Evolutionary conservation across 2,113 vertebrate genomes (phyloP).

Genomic region (Sakesphorus luctuosus): DNA sequence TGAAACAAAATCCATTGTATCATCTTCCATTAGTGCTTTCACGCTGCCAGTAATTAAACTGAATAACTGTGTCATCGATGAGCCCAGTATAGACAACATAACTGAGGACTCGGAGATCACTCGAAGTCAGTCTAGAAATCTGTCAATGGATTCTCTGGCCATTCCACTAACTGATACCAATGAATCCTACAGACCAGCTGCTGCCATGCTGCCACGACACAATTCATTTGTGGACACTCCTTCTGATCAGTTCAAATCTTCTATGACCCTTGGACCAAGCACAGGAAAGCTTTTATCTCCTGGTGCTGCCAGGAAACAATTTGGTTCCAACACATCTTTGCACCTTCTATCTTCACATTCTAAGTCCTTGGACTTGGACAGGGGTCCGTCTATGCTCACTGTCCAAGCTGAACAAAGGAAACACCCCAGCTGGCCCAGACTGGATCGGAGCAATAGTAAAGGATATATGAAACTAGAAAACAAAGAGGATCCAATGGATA

Average conservation of each 20-base stretch:
- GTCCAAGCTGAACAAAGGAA: constrained; percentile 93
- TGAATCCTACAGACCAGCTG: constrained; percentile 80
- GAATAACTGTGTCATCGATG: constrained; percentile 99
- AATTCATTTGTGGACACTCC: constrained; percentile 82
- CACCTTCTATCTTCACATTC: constrained; percentile 93
- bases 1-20: constrained; percentile 94
- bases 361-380: constrained; percentile 95
- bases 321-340: constrained; percentile 93
- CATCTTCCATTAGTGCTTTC: constrained; percentile 95
- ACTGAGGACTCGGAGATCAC: constrained; percentile 85
- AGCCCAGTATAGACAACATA: constrained; percentile 93
- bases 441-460: constrained; percentile 95
- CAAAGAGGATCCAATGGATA: constrained; percentile 92
- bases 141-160: constrained; percentile 87
- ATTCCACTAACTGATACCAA: constrained; percentile 81
- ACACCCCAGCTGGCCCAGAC: constrained; percentile 95
- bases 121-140: constrained; percentile 74
- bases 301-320: constrained; percentile 88
- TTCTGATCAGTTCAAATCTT: constrained; percentile 77
- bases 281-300: constrained; percentile 90
- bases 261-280: constrained; percentile 78
- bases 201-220: constrained; percentile 79
- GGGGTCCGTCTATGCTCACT: constrained; percentile 83
- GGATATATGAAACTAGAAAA: constrained; percentile 94
- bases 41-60: constrained; percentile 97